Evolutionary conservation across 2,113 vertebrate genomes (phyloP).

Genomic region (Catharus minimus): DNA sequence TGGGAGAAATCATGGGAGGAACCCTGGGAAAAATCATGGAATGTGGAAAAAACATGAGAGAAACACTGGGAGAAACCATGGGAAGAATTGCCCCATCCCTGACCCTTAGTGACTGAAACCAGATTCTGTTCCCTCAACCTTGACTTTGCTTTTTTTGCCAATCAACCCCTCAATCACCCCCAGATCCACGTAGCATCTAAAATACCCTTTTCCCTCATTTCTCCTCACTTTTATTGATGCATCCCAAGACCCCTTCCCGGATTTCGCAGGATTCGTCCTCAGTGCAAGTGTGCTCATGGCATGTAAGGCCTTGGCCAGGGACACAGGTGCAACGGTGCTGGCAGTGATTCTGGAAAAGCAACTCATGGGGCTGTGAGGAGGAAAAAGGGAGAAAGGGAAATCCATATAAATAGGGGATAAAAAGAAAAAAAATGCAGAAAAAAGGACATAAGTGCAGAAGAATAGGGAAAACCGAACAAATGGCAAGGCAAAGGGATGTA

Average conservation of each 20-base stretch:
- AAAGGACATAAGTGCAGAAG: not conserved
- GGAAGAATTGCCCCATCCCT: not conserved
- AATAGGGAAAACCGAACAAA: not conserved
- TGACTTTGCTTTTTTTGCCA: too few relatives aligned
- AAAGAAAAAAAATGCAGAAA: not conserved
- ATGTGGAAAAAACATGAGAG: not conserved
- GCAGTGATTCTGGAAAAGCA: conserved; percentile 67
- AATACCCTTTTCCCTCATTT: not conserved
- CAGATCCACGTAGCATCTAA: not conserved
- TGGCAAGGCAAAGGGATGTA: not conserved
- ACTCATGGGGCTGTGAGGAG: conserved; percentile 65
- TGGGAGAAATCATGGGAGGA: not conserved
- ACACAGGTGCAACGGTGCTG: conserved; percentile 72
- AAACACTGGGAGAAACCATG: not conserved
- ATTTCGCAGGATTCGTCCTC: conserved; percentile 72
- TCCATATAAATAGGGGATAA: not conserved
- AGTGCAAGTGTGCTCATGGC: conserved; percentile 70
- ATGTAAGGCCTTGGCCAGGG: conserved; percentile 60
- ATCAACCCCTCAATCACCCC: too few relatives aligned
- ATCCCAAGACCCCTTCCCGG: conserved; percentile 65
- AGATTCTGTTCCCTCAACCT: not conserved
- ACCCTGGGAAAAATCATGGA: not conserved
- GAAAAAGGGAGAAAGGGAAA: not conserved
- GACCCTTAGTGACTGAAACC: not conserved
- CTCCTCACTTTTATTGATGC: conserved; percentile 74